Evolutionary conservation across 2,113 vertebrate species (phyloP), one percentile per base, ranked within the genome.

Genomic region (Mobula birostris): DNA sequence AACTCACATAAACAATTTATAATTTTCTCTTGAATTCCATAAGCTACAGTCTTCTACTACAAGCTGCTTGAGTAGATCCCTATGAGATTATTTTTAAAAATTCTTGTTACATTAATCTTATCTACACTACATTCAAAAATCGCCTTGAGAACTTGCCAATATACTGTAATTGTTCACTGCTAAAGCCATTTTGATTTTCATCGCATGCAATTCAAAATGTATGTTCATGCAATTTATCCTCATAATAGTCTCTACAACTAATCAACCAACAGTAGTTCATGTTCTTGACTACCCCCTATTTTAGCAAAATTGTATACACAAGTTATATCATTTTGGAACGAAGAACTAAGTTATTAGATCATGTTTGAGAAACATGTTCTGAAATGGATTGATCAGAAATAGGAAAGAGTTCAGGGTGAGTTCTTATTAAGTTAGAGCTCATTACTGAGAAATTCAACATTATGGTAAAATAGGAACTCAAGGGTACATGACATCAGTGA

Each of bases 21-120:
- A 14, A 32, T 90, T 90, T 66, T 19, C 6, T n/a, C n/a, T 66
- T 36, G 6, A 68, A 90, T 90, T 90, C 85, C 61, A 68, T 6
- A 90, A 66, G 12, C 61, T 61, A 90, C 61, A 68, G 61, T 12
- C n/a, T 36, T 90, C 66, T 36, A 19, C n/a, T n/a, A 32, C n/a
- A 90, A 32, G 61, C 32, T 68, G 85, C 85, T 90, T 90, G 85
- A 68, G 61, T 90, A n/a, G 29, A 32, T 90, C 32, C 85, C 40
- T 90, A 66, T 68, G 61, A 90, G 32, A 32, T 66, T 5, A 90
- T 32, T 66, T 90, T 63, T 32, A 17, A 17, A n/a, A 66, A n/a
- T 90, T 90, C n/a, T 32, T 8, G 61, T 68, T 66, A 32, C 85
- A 88, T 66, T 88, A 24, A 88, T 88, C 85, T 88, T 88, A 66